Percentiles rank a stretch among this genome's conserved stretches.
These are phyloP conservation scores for Coregonus ussuriensis DNA, from an alignment of 2,797 vertebrate species.

Conservation along the genomic window DNA sequence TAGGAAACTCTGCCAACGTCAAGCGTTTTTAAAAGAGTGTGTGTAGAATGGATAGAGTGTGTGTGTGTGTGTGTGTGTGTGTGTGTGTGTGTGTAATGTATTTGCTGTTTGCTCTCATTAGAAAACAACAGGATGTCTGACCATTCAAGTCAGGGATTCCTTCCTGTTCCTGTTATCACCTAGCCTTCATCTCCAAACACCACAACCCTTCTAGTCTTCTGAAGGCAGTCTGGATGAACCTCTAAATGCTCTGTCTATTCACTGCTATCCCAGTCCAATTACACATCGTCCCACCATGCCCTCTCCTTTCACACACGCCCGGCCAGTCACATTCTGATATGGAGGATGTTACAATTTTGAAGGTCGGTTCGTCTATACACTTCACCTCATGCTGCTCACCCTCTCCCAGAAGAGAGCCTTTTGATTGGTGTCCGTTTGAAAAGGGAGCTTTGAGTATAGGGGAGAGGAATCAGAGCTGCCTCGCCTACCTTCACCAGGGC, in stretches of 20 bases:
- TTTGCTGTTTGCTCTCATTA: constrained; percentile 10
- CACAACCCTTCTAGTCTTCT: constrained; percentile 12
- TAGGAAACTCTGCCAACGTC: constrained; percentile 15
- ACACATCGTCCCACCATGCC: constrained; percentile 61
- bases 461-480: constrained; percentile 48
- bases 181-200: constrained; percentile 42
- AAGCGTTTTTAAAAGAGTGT: constrained; percentile 12
- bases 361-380: constrained; percentile 69
- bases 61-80: constrained; percentile 8
- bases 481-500: constrained; percentile 1
- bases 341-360: constrained; percentile 59
- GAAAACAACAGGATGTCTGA: constrained; percentile 34
- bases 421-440: constrained; percentile 69
- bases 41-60: neutral
- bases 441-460: constrained; percentile 46
- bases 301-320: constrained; percentile 60
- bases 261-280: constrained; percentile 73
- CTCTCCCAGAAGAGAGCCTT: constrained; percentile 58
- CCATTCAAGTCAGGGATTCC: constrained; percentile 7
- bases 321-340: constrained; percentile 70
- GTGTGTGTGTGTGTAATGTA: neutral
- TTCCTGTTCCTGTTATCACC: constrained; percentile 46
- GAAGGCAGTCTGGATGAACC: constrained; percentile 59
- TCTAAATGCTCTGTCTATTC: constrained; percentile 66
- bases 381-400: constrained; percentile 69